Conservation (phyloP, 2,888 invertebrate genomes). For the Diachrysia chrysitis region DNA sequence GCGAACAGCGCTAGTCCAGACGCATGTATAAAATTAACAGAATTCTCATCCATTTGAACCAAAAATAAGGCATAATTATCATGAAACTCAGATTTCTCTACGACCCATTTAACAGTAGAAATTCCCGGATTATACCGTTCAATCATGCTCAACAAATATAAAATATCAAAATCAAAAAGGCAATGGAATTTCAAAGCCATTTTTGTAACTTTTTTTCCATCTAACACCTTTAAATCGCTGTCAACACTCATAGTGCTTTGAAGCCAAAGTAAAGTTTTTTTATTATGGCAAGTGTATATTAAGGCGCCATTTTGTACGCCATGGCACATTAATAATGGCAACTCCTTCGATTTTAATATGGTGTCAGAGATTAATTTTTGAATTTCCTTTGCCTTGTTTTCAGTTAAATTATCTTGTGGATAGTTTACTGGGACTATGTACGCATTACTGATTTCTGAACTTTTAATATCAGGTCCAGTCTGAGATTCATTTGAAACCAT, state of each 20-base stretch:
- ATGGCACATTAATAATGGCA: conserved; percentile 72
- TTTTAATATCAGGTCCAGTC: not conserved
- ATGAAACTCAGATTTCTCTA: conserved; percentile 38
- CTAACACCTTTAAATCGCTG: conserved; percentile 46
- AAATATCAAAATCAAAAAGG: conserved; percentile 54
- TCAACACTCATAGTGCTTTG: conserved; percentile 45
- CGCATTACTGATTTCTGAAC: conserved; percentile 32
- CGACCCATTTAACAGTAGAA: conserved; percentile 66
- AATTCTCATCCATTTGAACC: conserved; percentile 65
- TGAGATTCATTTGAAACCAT: not conserved
- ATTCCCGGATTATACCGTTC: conserved; percentile 68
- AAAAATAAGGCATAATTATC: conserved; percentile 51
- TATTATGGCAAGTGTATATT: conserved; percentile 71
- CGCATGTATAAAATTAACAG: conserved; percentile 64
- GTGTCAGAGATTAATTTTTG: conserved; percentile 50
- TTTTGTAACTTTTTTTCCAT: conserved; percentile 42
- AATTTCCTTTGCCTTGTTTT: conserved; percentile 26
- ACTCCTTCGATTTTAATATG: conserved; percentile 53
- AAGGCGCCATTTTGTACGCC: conserved; percentile 71
- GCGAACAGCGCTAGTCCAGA: conserved; percentile 65
- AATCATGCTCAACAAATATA: conserved; percentile 62
- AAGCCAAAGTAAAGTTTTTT: conserved; percentile 62
- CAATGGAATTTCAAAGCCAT: conserved; percentile 62
- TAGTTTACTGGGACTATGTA: conserved; percentile 52
- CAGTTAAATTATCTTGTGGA: conserved; percentile 46